Evolutionary conservation across 2,113 vertebrate genomes (phyloP).

Genomic region (Brachyhypopomus gauderio): DNA sequence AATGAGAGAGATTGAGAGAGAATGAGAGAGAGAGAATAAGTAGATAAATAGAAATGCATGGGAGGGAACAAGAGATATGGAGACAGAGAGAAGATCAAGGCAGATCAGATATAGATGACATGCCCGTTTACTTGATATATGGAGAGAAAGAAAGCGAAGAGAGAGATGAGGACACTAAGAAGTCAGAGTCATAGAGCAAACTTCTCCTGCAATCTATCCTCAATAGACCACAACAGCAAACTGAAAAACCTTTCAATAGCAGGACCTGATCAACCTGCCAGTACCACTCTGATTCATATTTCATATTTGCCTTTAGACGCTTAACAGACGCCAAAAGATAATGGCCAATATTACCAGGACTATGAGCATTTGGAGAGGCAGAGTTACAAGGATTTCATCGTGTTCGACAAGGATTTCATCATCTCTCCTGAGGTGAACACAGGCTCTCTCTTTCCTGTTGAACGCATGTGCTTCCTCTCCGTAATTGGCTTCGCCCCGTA

Average conservation of each 20-base stretch:
- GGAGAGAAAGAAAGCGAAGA: no score
- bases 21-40: neutral
- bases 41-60: slow-evolving; percentile 15
- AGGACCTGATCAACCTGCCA: neutral
- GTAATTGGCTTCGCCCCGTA: slow-evolving; percentile 47
- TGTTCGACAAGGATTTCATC: slow-evolving; percentile 47
- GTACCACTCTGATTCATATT: neutral
- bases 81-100: neutral
- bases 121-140: no score
- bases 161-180: neutral
- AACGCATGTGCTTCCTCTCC: slow-evolving; percentile 37
- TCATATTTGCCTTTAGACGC: neutral
- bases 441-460: slow-evolving; percentile 20
- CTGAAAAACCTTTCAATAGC: neutral
- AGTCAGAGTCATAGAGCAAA: neutral
- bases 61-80: neutral
- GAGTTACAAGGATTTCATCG: slow-evolving; percentile 22
- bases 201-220: neutral
- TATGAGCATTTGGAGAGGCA: neutral
- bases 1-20: slow-evolving; percentile 3
- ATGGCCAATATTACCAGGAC: neutral
- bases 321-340: neutral
- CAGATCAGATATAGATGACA: no score
- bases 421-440: slow-evolving; percentile 27
- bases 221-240: slow-evolving; percentile 5